Base-by-base conservation (phyloP, 2,113 vertebrate species). In the Colossoma macropomum region DNA sequence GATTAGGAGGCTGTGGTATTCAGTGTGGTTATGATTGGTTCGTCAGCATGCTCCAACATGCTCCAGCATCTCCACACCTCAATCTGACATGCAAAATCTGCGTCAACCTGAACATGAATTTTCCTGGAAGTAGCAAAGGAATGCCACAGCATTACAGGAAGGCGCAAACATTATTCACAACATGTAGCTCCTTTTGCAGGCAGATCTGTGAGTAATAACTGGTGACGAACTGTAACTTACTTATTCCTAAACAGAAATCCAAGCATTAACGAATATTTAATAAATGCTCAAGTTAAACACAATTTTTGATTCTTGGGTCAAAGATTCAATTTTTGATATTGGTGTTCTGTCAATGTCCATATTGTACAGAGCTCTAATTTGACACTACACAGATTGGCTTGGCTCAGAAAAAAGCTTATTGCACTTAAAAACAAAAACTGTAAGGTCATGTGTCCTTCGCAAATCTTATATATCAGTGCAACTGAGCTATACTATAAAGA, bases 91-190 rank as follows among this genome's bases (percentile, higher is more conserved):
- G n/a, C 38, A 13, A 32, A 76, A 63, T 52, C 68, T 78, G 75
- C 16, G 62, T 32, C 7, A 81, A 85, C 48, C 32, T 78, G 45
- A 45, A 52, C 12, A 48, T 25, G n/a, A 38, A 17, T 38, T n/a
- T 41, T 45, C 50, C 27, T n/a, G 23, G 54, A 56, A 54, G 50
- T 10, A 38, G 32, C 75, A 69, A 17, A 79, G 25, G 63, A 80
- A 81, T 71, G 30, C 56, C 56, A 25, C 50, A n/a, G 17, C 11
- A 65, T 69, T 56, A 70, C 70, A 63, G 17, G 32, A 78, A 75
- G 72, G 13, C 41, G 34, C 30, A 68, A 19, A 19, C 30, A 19
- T 16, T 45, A 11, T 45, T 30, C 65, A 17, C 4, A 68, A 2
- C 16, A 16, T 19, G 54, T 23, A 38, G 54, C 23, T n/a, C 4